phyloP scores from a whole-genome alignment of 1,140 invertebrate genomes.

The Akabosia matsudoensis region DNA sequence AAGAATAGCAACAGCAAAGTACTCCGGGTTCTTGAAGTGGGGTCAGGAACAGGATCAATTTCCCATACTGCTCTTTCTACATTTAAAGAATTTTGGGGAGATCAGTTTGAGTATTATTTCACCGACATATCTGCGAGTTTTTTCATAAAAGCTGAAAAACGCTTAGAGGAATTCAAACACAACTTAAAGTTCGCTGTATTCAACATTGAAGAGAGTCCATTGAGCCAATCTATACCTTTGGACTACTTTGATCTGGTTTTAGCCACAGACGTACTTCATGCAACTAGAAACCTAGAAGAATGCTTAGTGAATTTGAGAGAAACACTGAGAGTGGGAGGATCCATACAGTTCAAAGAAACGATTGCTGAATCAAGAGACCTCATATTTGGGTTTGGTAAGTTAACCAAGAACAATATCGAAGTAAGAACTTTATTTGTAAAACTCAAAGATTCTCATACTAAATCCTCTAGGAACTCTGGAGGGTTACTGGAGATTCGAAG shows the following conservation, averaged over 20 bases:
- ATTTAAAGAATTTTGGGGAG: background rate
- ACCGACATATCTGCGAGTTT: conserved; percentile 39
- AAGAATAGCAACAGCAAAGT: background rate
- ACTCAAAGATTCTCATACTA: too few species aligned
- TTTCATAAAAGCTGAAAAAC: conserved; percentile 11
- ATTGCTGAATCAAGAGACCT: background rate
- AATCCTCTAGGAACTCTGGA: background rate
- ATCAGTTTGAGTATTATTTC: conserved; percentile 17
- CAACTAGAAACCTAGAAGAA: conserved; percentile 24
- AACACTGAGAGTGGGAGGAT: background rate
- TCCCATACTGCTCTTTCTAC: background rate
- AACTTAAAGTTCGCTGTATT: conserved; percentile 24
- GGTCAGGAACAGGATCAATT: conserved; percentile 25
- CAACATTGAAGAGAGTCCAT: conserved; percentile 31
- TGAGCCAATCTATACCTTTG: conserved; percentile 3
- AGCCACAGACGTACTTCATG: conserved; percentile 32
- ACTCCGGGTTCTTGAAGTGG: conserved; percentile 20
- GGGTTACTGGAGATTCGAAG: conserved; percentile 27
- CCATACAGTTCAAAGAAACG: background rate
- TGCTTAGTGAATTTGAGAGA: background rate
- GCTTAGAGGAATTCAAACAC: background rate
- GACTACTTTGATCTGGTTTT: conserved; percentile 27
- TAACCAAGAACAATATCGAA: too few species aligned
- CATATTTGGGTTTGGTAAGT: conserved; percentile 12
- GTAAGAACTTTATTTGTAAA: too few species aligned